These are phyloP conservation scores for Lypha dubia DNA, from an alignment of 2,888 invertebrate species.

Conservation along the genomic window DNA sequence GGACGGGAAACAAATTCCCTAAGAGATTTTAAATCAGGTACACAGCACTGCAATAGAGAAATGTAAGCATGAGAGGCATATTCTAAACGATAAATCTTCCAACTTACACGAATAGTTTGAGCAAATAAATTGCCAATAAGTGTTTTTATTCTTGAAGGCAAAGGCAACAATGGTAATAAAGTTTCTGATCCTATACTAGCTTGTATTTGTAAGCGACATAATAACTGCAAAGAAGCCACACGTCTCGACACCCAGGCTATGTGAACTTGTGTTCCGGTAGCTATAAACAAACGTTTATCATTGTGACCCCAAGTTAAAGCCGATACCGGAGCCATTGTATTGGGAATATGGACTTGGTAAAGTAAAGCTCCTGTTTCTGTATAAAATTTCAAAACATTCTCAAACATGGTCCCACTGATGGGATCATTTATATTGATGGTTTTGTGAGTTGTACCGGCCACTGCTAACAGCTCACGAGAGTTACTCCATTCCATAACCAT, in stretches of 20 bases:
- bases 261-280: conserved; percentile 95
- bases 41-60: conserved; percentile 89
- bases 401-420: conserved; percentile 85
- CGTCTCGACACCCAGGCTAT: conserved; percentile 96
- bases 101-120: conserved; percentile 94
- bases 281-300: conserved; percentile 96
- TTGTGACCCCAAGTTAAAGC: conserved; percentile 99
- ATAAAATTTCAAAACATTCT: conserved; percentile 95
- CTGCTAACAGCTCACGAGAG: conserved; percentile 94
- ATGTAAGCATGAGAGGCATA: background rate
- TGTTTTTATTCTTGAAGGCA: conserved; percentile 93
- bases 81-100: background rate
- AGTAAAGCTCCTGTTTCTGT: conserved; percentile 92
- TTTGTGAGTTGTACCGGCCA: conserved; percentile 89
- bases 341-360: conserved; percentile 91
- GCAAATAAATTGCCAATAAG: conserved; percentile 94
- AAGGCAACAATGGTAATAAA: conserved; percentile 90
- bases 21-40: conserved; percentile 94
- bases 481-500: conserved; percentile 98
- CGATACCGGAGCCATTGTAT: conserved; percentile 90
- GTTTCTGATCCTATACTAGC: conserved; percentile 89
- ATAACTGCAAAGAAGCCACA: conserved; percentile 94
- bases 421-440: conserved; percentile 78
- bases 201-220: conserved; percentile 93
- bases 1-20: conserved; percentile 97